Evolutionary conservation across 2,888 invertebrate species (phyloP), one percentile per base, ranked within the genome.

Genomic region (Liposcelis brunnea): DNA sequence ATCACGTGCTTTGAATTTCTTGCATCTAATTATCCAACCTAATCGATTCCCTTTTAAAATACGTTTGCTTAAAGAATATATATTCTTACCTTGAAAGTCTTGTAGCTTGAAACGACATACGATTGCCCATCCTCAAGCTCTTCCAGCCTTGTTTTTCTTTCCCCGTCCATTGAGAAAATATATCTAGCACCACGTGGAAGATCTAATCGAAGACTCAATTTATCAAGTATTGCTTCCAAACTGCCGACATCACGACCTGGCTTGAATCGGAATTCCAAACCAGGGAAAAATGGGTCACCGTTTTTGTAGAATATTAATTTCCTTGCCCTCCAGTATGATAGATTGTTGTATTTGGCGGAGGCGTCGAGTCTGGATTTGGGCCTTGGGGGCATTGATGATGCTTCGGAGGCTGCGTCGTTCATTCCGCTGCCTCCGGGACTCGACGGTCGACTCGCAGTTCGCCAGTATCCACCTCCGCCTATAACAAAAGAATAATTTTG

Each of bases 71-170:
- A 7, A 6, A 6, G 5, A 6, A 6, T 35, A 6, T 35, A 7
- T 35, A 6, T 36, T 60, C 72, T 72, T 63, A 85, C 89, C 81
- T 87, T 86, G 63, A 90, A 90, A 10, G 81, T 80, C 64, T 86
- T 86, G 59, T 84, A 86, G 3, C 87, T 87, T 7, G 93, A 91
- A 32, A 90, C 90, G 52, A 94, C 87, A 62, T 93, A 94, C 7
- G 83, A 81, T 14, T 82, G 82, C n/a, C 87, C 89, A 58, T 90
- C 87, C 58, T 86, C 84, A 50, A 91, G 65, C 58, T 90, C 87
- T 56, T 83, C 90, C 54, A 86, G 69, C 59, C 77, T 73, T 60
- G 80, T 78, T 59, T 91, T 83, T 47, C 86, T 71, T 54, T 82
- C 80, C 0, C 93, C 93, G 51, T 91, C 89, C 77, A 89, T 83